Evolutionary conservation across 2,113 vertebrate genomes (phyloP).

Genomic region (Corythornis madagascariensis): DNA sequence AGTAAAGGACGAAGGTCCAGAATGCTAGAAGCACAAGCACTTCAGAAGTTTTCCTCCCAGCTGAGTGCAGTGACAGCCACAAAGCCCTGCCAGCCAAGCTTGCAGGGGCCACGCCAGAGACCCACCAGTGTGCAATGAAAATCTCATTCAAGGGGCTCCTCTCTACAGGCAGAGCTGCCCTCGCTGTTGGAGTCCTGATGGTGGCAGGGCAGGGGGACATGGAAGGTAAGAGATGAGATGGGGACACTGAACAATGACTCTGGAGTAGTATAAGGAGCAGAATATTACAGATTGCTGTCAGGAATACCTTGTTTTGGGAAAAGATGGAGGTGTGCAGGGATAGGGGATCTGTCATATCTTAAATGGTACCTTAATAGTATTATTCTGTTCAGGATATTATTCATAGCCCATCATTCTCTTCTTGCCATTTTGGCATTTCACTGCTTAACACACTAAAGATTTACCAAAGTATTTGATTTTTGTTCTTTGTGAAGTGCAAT

Average conservation of each 20-base stretch:
- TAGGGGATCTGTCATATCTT: background rate
- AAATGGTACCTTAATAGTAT: background rate
- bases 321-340: background rate
- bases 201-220: background rate
- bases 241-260: background rate
- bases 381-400: background rate
- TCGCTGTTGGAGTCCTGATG: background rate
- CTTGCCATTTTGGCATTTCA: background rate
- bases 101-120: background rate
- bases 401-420: background rate
- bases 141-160: background rate
- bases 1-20: background rate
- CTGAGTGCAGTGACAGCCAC: background rate
- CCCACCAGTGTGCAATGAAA: background rate
- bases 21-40: background rate
- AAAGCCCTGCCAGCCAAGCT: background rate
- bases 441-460: background rate
- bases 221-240: background rate
- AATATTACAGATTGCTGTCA: background rate
- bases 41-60: background rate
- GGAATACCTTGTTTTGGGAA: background rate
- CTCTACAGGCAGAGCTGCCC: background rate
- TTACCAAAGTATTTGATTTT: background rate
- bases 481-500: background rate
- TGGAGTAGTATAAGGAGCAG: background rate